Conservation (phyloP, 1,140 invertebrate species). For the Cotesia glomerata region DNA sequence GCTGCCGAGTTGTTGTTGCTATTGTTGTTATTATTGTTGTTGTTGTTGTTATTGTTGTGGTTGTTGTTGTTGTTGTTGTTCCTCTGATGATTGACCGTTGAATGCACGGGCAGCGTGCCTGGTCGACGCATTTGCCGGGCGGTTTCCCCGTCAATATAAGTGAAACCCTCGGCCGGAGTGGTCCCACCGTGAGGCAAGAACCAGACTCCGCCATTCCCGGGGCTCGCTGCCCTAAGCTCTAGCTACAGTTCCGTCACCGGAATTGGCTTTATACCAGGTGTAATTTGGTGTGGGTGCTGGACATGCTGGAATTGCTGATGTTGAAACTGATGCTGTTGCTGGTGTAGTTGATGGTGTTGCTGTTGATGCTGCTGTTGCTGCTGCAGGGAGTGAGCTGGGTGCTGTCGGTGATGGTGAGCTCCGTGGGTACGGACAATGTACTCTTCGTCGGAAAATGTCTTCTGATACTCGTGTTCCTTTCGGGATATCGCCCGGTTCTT, state of each 20-base stretch:
- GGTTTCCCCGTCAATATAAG: constrained; percentile 74
- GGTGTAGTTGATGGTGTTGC: constrained; percentile 61
- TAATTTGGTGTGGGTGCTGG: constrained; percentile 64
- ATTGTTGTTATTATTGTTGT: not conserved
- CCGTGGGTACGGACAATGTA: constrained; percentile 73
- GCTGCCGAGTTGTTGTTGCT: not conserved
- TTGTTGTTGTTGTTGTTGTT: constrained; percentile 1
- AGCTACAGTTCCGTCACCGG: constrained; percentile 93
- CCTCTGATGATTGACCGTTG: constrained; percentile 30
- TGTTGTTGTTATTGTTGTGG: not conserved
- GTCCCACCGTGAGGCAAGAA: constrained; percentile 68
- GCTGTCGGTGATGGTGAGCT: constrained; percentile 60
- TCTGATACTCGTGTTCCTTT: constrained; percentile 87
- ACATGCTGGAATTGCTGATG: constrained; percentile 65
- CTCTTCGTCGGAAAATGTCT: constrained; percentile 85
- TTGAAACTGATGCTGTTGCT: constrained; percentile 46
- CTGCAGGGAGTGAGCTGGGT: constrained; percentile 40
- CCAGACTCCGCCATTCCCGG: constrained; percentile 66
- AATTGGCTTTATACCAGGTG: constrained; percentile 73
- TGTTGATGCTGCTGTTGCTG: constrained; percentile 64
- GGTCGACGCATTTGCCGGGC: constrained; percentile 59
- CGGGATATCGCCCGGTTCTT: constrained; percentile 75
- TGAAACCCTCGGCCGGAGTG: constrained; percentile 75
- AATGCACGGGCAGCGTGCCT: constrained; percentile 54
- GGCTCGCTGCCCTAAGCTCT: constrained; percentile 82